Percentiles rank a stretch among this genome's conserved stretches.
phyloP scores from a whole-genome alignment of 2,797 vertebrate genomes.

The Notolepis coatsorum region DNA sequence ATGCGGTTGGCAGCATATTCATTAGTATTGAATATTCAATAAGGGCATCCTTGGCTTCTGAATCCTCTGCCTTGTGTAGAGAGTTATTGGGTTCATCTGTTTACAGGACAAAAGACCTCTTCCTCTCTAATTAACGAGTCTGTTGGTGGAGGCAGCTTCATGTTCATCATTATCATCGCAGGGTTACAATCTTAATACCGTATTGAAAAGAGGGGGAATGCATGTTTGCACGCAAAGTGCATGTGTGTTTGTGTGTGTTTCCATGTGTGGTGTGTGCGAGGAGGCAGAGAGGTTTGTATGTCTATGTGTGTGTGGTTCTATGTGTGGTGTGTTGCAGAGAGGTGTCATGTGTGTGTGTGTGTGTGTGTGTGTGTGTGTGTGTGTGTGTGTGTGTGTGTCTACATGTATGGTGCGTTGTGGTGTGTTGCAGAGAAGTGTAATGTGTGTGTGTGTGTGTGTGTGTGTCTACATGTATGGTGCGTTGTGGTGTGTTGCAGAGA shows the following conservation, averaged over 20 bases:
- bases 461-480: too few relatives aligned
- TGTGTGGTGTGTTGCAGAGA: constrained; percentile 2
- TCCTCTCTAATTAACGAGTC: too few relatives aligned
- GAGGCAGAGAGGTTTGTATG: background rate
- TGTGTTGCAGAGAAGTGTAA: too few relatives aligned
- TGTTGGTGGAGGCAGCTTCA: background rate
- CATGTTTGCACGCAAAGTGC: background rate
- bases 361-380: too few relatives aligned
- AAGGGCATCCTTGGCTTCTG: background rate
- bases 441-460: too few relatives aligned
- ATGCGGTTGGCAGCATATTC: constrained; percentile 18
- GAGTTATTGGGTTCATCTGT: background rate
- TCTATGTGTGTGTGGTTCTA: constrained; percentile 10
- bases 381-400: too few relatives aligned
- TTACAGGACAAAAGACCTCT: background rate
- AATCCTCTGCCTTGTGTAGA: background rate
- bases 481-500: too few relatives aligned
- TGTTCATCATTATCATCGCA: background rate
- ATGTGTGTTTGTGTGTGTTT: constrained; percentile 5
- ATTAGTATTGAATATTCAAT: constrained; percentile 11
- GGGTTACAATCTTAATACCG: background rate
- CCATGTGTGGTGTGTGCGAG: constrained; percentile 7
- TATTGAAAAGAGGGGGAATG: constrained; percentile 3
- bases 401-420: too few relatives aligned
- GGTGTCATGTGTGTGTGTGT: too few relatives aligned